Base-by-base conservation (phyloP, 2,888 invertebrate species). In the Archips crataeganus region DNA sequence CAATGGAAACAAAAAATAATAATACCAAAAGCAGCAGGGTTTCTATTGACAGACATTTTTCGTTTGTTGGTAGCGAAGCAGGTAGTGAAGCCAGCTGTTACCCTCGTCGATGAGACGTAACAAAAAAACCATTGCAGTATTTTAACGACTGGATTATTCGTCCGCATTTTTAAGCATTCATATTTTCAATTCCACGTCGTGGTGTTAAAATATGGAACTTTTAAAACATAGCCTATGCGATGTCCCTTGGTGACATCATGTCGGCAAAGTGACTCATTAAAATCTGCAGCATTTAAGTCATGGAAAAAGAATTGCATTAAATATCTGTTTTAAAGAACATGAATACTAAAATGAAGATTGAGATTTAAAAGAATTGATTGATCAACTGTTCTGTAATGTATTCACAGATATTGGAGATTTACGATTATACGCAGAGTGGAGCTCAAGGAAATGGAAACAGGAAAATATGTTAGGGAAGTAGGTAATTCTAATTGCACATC, bases 11-110 rank as follows among this genome's bases (percentile, higher is more conserved):
- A 81, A 82, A 87, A 83, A 87, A 86, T 84, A 86, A 83, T 81
- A 79, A 77, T 73, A 73, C 32, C 57, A 63, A 72, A 72, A 72
- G 70, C 79, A 82, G 79, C 79, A 82, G 79, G 82, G 84, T 85
- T 85, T 86, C 85, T 89, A 88, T 90, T 89, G 88, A 90, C 87
- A 87, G 83, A 85, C 82, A 85, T 85, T 84, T 85, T 88, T 74
- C 65, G 70, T 89, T 90, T 91, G 90, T 92, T 81, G 83, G 79
- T 81, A 87, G 91, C 93, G 91, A 92, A 87, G 92, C 93, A 93
- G 94, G 93, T 93, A 93, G 91, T 80, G 79, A 80, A 80, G 79
- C 84, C 90, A 89, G 90, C 88, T 90, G 92, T 88, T 86, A 86
- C 90, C 87, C 87, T 86, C 84, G 76, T 79, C 81, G 83, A 84